Evolutionary conservation across 2,888 invertebrate genomes (phyloP).

Genomic region (Caenorhabditis panamensis): DNA sequence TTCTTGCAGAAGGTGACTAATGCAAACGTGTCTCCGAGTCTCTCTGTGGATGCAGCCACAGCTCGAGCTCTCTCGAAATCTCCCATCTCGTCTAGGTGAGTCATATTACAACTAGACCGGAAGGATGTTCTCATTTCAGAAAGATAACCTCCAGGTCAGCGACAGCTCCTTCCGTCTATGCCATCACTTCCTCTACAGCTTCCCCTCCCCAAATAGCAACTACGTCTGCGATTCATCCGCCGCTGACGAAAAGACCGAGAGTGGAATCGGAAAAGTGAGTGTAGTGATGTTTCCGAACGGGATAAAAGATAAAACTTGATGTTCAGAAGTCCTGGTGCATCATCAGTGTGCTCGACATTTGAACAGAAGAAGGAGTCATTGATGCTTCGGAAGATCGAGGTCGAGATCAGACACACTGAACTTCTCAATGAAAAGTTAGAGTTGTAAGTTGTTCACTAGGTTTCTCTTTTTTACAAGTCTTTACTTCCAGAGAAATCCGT

Average conservation of each 20-base stretch:
- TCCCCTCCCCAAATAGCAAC: slow-evolving; percentile 48
- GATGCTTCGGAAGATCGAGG: slow-evolving; percentile 48
- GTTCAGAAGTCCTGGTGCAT: slow-evolving; percentile 40
- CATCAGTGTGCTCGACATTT: slow-evolving; percentile 22
- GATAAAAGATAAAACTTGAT: not conserved
- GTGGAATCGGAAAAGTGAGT: slow-evolving; percentile 49
- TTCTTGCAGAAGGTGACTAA: slow-evolving; percentile 39
- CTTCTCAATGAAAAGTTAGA: slow-evolving; percentile 59
- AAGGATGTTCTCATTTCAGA: slow-evolving; percentile 28
- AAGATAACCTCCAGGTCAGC: slow-evolving; percentile 53
- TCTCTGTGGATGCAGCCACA: slow-evolving; percentile 48
- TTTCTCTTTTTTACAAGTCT: too few species aligned
- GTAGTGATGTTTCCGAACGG: too few species aligned
- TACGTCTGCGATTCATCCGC: slow-evolving; percentile 20
- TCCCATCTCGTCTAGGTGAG: slow-evolving; percentile 44
- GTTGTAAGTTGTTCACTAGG: too few species aligned
- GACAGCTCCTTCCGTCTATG: slow-evolving; percentile 58
- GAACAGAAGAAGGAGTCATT: slow-evolving; percentile 56
- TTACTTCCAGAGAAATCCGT: slow-evolving; percentile 62
- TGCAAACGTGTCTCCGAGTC: slow-evolving; percentile 34
- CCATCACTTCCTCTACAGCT: slow-evolving; percentile 54
- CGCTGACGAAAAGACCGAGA: slow-evolving; percentile 26
- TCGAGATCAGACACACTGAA: slow-evolving; percentile 52
- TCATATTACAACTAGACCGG: not conserved
- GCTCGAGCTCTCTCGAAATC: slow-evolving; percentile 33